Evolutionary conservation across 2,888 invertebrate species (phyloP), one percentile per base, ranked within the genome.

Genomic region (Watsonalla binaria): DNA sequence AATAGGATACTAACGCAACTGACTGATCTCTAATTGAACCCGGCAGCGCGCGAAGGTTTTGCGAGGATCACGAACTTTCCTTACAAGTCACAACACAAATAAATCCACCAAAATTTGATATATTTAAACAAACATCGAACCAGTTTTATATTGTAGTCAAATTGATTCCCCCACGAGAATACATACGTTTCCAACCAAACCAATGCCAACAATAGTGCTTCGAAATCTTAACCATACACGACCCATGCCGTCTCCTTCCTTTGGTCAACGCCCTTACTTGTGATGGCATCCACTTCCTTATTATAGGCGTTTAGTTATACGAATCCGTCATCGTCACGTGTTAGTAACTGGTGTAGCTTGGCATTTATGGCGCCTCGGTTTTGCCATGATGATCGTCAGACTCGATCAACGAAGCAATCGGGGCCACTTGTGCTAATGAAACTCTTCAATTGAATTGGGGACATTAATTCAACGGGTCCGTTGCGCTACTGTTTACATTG

Each of bases 371-470:
- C 80, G 80, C 74, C 78, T 72, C 66, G 67, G 75, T 75, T 80
- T 82, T 70, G 80, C 82, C 75, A 73, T 74, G 74, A 73, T 74
- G 74, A 74, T 76, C 68, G 77, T 63, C 72, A 73, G 71, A 69
- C 78, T 73, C 81, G 79, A 84, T 79, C 80, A 86, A 86, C 88
- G 84, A 85, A 86, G 87, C 90, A 90, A 90, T 90, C 90, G 88
- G 80, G 84, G 83, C 90, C 90, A 90, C 90, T 90, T 90, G 90
- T 84, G 82, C 88, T 90, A 90, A 90, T 90, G 86, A 90, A 90
- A 89, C 89, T 86, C 82, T 87, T 86, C 85, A 89, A 90, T 89
- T 90, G 90, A 86, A 90, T 90, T 90, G 89, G 88, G 88, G 84
- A 86, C 90, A 85, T 86, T 89, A 84, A 87, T 88, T 88, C 84